phyloP scores from a whole-genome alignment of 2,888 invertebrate genomes.

The Drosophila macrospina region DNA sequence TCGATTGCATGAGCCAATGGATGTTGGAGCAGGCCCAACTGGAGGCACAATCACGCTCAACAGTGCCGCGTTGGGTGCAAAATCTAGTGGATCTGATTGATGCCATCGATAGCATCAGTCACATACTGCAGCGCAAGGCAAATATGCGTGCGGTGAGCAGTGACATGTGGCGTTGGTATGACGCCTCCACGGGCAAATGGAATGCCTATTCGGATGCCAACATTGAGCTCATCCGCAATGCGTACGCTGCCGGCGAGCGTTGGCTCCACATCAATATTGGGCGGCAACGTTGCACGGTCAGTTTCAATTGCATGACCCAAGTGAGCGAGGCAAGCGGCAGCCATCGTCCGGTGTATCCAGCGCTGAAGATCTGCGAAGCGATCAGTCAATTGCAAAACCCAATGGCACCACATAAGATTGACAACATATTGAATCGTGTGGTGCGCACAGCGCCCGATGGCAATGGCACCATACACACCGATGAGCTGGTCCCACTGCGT shows the following conservation, averaged over 20 bases:
- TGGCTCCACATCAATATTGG: conserved; percentile 90
- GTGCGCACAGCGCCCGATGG: conserved; percentile 55
- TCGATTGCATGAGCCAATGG: conserved; percentile 74
- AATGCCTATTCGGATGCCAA: conserved; percentile 90
- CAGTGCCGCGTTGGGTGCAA: conserved; percentile 91
- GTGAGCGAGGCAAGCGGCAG: conserved; percentile 94
- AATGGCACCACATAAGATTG: conserved; percentile 45
- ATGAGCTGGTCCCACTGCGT: conserved; percentile 65
- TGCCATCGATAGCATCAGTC: conserved; percentile 91
- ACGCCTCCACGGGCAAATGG: conserved; percentile 93
- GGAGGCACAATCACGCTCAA: conserved; percentile 13
- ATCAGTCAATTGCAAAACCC: conserved; percentile 58
- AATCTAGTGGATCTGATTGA: conserved; percentile 91
- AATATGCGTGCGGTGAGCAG: conserved; percentile 88
- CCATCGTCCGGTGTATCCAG: conserved; percentile 91
- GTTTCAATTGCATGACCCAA: conserved; percentile 92
- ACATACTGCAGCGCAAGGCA: conserved; percentile 89
- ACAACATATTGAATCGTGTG: conserved; percentile 68
- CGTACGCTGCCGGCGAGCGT: conserved; percentile 90
- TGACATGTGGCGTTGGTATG: conserved; percentile 93
- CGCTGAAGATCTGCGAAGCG: conserved; percentile 85
- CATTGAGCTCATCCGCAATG: conserved; percentile 91
- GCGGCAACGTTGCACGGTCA: conserved; percentile 91
- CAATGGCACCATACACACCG: conserved; percentile 47
- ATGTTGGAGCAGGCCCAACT: conserved; percentile 62